A percentile compares a stretch with the other conserved stretches of the same genome.
These are phyloP conservation scores for Neosilurus hyrtlii DNA, from an alignment of 2,797 vertebrate genomes.

Conservation along the genomic window DNA sequence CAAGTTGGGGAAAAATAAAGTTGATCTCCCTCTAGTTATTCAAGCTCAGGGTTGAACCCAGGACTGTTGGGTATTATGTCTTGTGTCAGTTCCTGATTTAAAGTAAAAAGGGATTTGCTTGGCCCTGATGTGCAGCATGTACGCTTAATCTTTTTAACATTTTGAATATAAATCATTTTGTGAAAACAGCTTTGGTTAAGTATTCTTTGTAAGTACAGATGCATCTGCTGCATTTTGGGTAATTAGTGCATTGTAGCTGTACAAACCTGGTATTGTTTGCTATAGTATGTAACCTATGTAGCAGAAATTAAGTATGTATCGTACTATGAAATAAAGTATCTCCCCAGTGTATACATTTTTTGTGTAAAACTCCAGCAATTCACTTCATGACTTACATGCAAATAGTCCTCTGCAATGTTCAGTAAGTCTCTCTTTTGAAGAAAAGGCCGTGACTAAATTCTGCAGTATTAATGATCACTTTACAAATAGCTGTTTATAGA, in stretches of 20 bases:
- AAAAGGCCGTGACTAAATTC: background rate
- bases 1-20: background rate
- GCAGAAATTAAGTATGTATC: background rate
- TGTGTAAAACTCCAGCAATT: background rate
- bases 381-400: background rate
- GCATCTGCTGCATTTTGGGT: background rate
- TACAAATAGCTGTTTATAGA: background rate
- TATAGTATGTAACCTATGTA: background rate
- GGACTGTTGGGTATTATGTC: background rate
- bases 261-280: background rate
- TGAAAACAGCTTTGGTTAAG: background rate
- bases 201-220: background rate
- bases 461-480: background rate
- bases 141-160: background rate
- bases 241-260: background rate
- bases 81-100: background rate
- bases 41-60: background rate
- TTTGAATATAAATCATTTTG: background rate
- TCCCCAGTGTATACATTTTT: background rate
- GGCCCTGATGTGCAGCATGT: background rate
- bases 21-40: background rate
- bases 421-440: background rate
- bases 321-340: background rate
- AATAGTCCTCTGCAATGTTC: background rate
- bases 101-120: background rate